Evolutionary conservation across 2,113 vertebrate genomes (phyloP), one percentile per base, ranked within the genome.

Genomic region (Salminus brasiliensis): DNA sequence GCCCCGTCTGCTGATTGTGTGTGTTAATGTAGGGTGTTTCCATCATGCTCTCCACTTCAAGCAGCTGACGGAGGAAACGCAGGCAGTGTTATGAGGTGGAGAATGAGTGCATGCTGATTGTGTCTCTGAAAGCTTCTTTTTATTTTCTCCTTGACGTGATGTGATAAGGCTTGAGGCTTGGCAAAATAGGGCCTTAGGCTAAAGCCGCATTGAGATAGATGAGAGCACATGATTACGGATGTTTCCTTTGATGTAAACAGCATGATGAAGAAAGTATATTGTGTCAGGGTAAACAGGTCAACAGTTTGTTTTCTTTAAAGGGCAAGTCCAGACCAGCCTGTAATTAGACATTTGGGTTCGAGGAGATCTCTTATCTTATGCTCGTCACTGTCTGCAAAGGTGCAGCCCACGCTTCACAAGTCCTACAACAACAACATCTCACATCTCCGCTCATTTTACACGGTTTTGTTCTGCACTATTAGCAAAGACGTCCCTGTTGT

Each of bases 261-360:
- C 3, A 8, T 53, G 77, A 72, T 79, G 59, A 72, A 43, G 59
- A 79, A 72, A 79, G 59, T 79, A 79, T 49, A 72, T 65, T 39
- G 59, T 72, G 57, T 72, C 30, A 39, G 18, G 11, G 43, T 63
- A 39, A 72, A 72, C n/a, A n/a, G n/a, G 47, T 79, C 45, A 65
- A 72, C 45, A 27, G 67, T 78, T 71, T 78, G 45, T 71, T 52
- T 52, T 49, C 67, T 65, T 53, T 39, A 29, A 53, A 72, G 77
- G n/a, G 36, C 75, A 49, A 45, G 27, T 12, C 30, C 52, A 59
- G 29, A 13, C 29, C 36, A 3, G 65, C 43, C 57, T 72, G 69
- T 79, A 79, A 79, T 79, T 41, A 79, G 66, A 29, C 18, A 53
- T 70, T 78, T 70, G 66, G 52, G 65, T 60, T 60, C n/a, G 39